Base-by-base conservation (phyloP, 37 sponge, comb jelly and placozoan species). In the Sycon ciliatum region DNA sequence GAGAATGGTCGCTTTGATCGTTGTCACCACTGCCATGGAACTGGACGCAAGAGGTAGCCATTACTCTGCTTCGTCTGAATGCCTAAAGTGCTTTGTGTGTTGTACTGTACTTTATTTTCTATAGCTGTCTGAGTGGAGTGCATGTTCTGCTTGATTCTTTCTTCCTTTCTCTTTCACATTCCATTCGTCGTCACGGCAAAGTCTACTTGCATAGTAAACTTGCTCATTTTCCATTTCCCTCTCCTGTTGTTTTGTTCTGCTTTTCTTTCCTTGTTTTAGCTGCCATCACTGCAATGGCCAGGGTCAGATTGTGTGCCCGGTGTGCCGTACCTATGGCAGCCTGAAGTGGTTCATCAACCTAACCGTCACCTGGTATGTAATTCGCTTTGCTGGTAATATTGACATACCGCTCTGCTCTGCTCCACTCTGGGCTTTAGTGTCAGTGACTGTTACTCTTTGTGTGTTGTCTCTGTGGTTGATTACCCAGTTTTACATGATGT, bases 291-390 rank as follows among this genome's bases (percentile, higher is more conserved):
- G n/a, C n/a, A 30, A 71, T 70, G 87, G 87, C 11, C 69, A 66
- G 78, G 87, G 87, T 1, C 76, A 70, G 39, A 57, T 78, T 38
- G 30, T 32, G 29, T 86, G 87, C 33, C 1, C 40, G 3, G 40
- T 61, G 28, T 86, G 87, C 49, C 32, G 39, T 3, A 30, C 69
- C 46, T 27, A 40, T 6, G 68, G 79, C 2, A 57, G 78, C 36
- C 72, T 86, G 27, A 78, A 79, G 55, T 81, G 73, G 20, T 86
- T 75, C 76, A 81, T 86, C 57, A 49, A 78, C 39, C 72, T 86
- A 27, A 78, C 76, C 1, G 73, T 86, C 26, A 54, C 73, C 1
- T 73, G 74, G 74, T 53, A 39, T 39, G 27, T n/a, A 28, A 24
- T 20, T 69, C n/a, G n/a, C n/a, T n/a, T n/a, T n/a, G n/a, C n/a